These are phyloP conservation scores for Palythoa heliodiscus DNA, from an alignment of 92 coral and sea anemone species.

Conservation along the genomic window DNA sequence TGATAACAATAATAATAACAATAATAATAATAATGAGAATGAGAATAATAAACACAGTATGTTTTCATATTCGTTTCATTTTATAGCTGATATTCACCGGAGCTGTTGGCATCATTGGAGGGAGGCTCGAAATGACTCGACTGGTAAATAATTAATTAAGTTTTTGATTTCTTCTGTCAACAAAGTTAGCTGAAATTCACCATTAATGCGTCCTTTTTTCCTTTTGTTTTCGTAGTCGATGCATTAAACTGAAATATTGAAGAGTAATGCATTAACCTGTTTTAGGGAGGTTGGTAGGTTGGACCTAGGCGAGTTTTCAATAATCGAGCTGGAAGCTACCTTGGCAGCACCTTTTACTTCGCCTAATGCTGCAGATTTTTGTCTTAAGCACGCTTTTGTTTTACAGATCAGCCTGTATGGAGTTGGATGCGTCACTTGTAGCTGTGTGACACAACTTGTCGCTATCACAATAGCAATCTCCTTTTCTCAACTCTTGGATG, in stretches of 20 bases:
- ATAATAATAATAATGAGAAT: too few species aligned
- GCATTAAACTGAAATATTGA: too few species aligned
- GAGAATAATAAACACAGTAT: not conserved
- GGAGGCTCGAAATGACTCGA: slow-evolving; percentile 1
- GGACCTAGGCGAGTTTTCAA: too few species aligned
- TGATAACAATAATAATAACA: too few species aligned
- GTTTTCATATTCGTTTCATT: not conserved
- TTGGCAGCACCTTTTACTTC: not conserved
- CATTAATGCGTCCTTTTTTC: too few species aligned
- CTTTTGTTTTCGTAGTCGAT: too few species aligned
- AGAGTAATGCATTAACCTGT: too few species aligned
- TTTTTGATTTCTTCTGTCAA: not conserved
- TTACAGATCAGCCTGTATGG: not conserved
- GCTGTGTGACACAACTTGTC: slow-evolving; percentile 12
- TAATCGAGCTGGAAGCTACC: not conserved
- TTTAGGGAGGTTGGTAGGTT: too few species aligned
- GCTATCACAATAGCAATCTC: not conserved
- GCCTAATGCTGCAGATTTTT: not conserved
- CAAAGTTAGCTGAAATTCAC: too few species aligned
- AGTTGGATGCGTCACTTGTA: not conserved
- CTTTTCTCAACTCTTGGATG: not conserved
- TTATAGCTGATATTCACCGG: not conserved
- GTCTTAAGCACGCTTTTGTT: not conserved
- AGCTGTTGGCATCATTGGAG: slow-evolving; percentile 1
- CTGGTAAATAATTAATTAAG: not conserved